These are phyloP conservation scores for Cinclus mexicanus DNA, from an alignment of 2,113 vertebrate species.

Conservation along the genomic window DNA sequence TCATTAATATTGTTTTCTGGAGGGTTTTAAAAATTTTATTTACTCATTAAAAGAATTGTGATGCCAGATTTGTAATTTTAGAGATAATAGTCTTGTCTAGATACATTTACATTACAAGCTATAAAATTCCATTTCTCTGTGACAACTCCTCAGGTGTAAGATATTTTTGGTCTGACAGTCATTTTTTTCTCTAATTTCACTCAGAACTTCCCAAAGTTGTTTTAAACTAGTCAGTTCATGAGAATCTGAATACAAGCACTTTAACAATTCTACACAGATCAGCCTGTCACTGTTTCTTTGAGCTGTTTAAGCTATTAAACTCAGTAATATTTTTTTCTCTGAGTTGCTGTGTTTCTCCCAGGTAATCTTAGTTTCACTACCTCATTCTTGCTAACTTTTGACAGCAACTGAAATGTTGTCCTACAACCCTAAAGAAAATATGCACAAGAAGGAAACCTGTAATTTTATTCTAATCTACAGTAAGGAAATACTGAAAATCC, in stretches of 20 bases:
- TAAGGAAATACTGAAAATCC: not conserved
- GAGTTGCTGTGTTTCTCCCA: not conserved
- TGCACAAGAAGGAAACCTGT: not conserved
- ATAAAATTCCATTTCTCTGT: not conserved
- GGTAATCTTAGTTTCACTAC: not conserved
- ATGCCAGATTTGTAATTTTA: not conserved
- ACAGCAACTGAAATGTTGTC: not conserved
- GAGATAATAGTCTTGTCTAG: not conserved
- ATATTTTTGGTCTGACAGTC: not conserved
- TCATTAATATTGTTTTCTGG: not conserved
- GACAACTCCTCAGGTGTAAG: not conserved
- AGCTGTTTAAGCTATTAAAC: not conserved
- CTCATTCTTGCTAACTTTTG: not conserved
- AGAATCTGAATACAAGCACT: not conserved
- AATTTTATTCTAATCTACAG: not conserved
- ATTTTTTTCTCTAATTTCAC: not conserved
- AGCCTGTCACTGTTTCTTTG: not conserved
- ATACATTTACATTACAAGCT: not conserved
- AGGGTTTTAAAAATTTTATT: not conserved
- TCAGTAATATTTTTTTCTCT: not conserved
- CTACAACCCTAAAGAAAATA: not conserved
- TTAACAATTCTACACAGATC: not conserved
- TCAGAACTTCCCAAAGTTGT: not conserved
- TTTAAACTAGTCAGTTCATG: not conserved
- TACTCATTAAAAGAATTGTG: not conserved